Evolutionary conservation across 2,888 invertebrate genomes (phyloP), one percentile per base, ranked within the genome.

Genomic region (Brachyptera risi): DNA sequence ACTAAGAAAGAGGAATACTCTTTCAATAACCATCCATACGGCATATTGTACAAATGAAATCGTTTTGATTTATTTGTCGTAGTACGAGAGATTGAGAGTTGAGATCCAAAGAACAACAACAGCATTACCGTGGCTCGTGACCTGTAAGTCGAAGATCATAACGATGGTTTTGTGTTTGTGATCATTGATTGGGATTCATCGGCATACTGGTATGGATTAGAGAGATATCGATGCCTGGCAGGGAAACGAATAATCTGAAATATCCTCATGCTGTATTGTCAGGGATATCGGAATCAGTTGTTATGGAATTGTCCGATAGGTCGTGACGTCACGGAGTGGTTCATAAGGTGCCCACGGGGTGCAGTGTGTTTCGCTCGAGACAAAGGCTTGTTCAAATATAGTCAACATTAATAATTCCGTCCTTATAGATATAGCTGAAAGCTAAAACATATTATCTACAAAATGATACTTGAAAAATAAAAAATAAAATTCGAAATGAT

Each of bases 251-350:
- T 24, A 47, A 47, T 47, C 47, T 47, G 47, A 21, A 13, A 21
- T 47, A 47, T 47, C 47, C n/a, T 24, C 24, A 24, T 47, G 47
- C 24, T 42, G n/a, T 31, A 31, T 5, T 47, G 47, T 47, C 47
- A 47, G 21, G 47, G 47, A 47, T 47, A 47, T 47, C 47, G 47
- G 24, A 24, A 3, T 47, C 47, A 47, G 47, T 47, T 47, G 47
- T 47, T n/a, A 24, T 31, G 31, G 31, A 31, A 31, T 31, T 31
- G 23, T 21, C n/a, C 13, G 9, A 9, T 2, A 24, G 1, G 3
- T 24, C 47, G 47, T 47, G 24, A 47, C 47, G 47, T 47, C 24
- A 24, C 24, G 47, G n/a, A 19, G 11, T 17, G 44, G 4, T 21
- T 47, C 47, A 24, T 47, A 24, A 47, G 24, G 47, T n/a, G 47